Evolutionary conservation across 2,113 vertebrate species (phyloP), one percentile per base, ranked within the genome.

Genomic region (Syngnathus floridae): DNA sequence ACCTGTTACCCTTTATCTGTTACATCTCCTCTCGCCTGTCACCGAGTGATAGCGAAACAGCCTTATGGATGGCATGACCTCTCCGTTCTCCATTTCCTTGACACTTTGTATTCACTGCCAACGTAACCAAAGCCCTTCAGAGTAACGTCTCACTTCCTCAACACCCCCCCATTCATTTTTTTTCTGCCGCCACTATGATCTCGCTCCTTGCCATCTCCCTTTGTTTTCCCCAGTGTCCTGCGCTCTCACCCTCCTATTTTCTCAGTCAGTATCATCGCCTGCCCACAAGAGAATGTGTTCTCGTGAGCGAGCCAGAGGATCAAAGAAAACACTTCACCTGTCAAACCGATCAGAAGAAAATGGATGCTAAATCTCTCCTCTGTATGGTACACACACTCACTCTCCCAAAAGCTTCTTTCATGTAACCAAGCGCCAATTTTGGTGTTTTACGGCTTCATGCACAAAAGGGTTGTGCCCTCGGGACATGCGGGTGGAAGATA

Each of bases 51-150:
- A 78, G 69, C 75, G 72, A 81, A 72, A 72, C 76, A 66, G 66
- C 74, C 80, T 71, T 67, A 43, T 51, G 70, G 73, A 81, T 71
- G 65, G 59, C 49, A 35, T 65, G 63, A 77, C 60, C 73, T 71
- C 72, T 77, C 57, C 19, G 26, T 78, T 49, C 63, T 66, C 60
- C 74, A 73, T 60, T 68, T 58, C 64, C 70, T 64, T 77, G 66
- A 75, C 86, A 85, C 84, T 78, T 86, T 88, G 79, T 86, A 72
- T 88, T 87, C 82, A 81, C 71, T 84, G 68, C 76, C 78, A 63
- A 65, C 83, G 86, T 86, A 88, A 89, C 73, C 62, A 70, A 88
- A 89, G 71, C 73, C 79, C 66, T 76, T 40, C 66, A 52, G 19
- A 73, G 67, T 67, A 70, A 81, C 69, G 64, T 66, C 43, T 79